Evolutionary conservation across 2,888 invertebrate genomes (phyloP), one percentile per base, ranked within the genome.

Genomic region (Formica aserva): DNA sequence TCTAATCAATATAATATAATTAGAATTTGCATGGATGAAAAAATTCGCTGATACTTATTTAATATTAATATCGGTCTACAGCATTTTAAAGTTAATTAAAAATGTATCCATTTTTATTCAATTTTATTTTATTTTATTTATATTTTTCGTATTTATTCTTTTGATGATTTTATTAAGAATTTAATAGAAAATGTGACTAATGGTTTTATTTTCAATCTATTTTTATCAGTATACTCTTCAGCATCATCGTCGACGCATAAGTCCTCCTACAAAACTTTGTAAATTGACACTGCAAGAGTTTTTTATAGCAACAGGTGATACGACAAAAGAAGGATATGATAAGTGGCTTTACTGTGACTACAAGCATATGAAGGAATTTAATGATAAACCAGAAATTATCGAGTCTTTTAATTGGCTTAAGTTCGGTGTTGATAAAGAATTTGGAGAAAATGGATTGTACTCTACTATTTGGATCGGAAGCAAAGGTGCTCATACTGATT

Each of bases 391-490:
- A 84, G 96, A 96, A 87, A 93, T 97, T 75, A 94, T 95, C 88
- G 95, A 95, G 95, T 95, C 93, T 85, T 95, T 97, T 29, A 93
- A 95, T 84, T 98, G 98, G 97, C 94, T 95, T 35, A 94, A 95
- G 82, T 96, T 98, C 94, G 98, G 98, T 0, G 97, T 97, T 93
- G 96, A 97, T 2, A 96, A 97, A 90, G 95, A 66, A 32, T 22
- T 65, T 26, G 75, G 75, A 2, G 15, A 48, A 48, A 66, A 95
- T 87, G 96, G 96, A 3, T 92, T 95, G 15, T 97, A 98, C 85
- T 97, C 97, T 71, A 98, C 98, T 2, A 95, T 98, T 78, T 99
- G 99, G 99, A 96, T 99, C 89, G 98, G 99, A 45, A 97, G 97
- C 85, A 95, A 95, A 91, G 98, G 98, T 3, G 97, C 99, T 2